A percentile compares a stretch with the other conserved stretches of the same genome.
Conservation (phyloP, 2,113 vertebrate genomes). For the Pangasianodon hypophthalmus region DNA sequence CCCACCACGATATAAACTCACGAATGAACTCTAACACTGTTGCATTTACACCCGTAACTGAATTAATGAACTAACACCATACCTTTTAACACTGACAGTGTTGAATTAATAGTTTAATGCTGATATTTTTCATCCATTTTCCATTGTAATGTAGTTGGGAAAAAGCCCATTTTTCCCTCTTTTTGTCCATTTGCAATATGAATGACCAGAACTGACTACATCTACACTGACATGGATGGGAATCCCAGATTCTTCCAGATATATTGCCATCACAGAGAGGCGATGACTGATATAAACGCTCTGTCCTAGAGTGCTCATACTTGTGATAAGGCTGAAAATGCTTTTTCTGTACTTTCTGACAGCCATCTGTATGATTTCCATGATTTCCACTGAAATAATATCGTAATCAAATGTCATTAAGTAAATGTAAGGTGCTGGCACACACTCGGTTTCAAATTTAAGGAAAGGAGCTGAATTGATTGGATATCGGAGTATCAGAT, state of each 20-base stretch:
- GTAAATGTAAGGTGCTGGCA: not conserved
- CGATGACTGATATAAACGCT: not conserved
- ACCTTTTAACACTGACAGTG: not conserved
- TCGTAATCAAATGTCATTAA: not conserved
- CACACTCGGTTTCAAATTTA: no score
- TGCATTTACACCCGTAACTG: not conserved
- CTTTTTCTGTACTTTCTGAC: not conserved
- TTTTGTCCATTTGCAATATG: not conserved
- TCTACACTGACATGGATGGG: not conserved
- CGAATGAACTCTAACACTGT: not conserved
- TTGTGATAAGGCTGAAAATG: not conserved
- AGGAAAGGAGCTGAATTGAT: not conserved
- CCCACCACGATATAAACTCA: not conserved
- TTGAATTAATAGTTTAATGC: not conserved
- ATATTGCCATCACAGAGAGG: not conserved
- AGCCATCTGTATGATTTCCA: not conserved
- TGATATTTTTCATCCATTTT: not conserved
- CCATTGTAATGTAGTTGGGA: not conserved
- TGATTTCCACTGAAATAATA: no score
- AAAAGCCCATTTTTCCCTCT: no score
- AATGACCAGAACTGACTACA: not conserved
- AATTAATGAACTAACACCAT: not conserved
- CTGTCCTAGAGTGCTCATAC: not conserved
- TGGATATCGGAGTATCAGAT: not conserved
- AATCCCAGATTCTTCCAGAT: not conserved